A percentile compares a stretch with the other conserved stretches of the same genome.
These are phyloP conservation scores for Panagrolaimus sp. DNA, from an alignment of 1,140 invertebrate species.

Conservation along the genomic window DNA sequence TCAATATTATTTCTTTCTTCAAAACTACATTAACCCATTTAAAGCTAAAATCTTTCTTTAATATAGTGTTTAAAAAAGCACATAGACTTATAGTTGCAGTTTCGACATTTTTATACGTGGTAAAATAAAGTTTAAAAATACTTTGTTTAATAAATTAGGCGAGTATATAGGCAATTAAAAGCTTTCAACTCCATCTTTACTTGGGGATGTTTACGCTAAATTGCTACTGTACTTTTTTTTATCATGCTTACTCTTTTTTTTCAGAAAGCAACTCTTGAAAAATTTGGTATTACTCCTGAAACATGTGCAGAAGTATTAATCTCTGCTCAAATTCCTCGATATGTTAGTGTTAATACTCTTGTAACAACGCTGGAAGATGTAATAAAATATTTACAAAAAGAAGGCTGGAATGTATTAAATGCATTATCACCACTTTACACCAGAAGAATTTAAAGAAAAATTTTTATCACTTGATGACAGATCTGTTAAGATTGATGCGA, in stretches of 20 bases:
- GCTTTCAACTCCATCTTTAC: too few species aligned
- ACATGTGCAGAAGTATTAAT: slow-evolving; percentile 11
- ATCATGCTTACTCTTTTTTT: slow-evolving; percentile 12
- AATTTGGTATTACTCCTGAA: slow-evolving; percentile 21
- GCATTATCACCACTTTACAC: slow-evolving; percentile 16
- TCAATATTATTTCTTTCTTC: slow-evolving; percentile 50
- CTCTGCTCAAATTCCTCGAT: slow-evolving; percentile 65
- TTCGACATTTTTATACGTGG: slow-evolving; percentile 55
- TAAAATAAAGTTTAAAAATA: slow-evolving; percentile 66
- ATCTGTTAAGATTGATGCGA: slow-evolving; percentile 72
- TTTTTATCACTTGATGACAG: slow-evolving; percentile 64
- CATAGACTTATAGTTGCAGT: slow-evolving; percentile 67
- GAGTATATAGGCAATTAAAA: slow-evolving; percentile 68
- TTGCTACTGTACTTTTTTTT: background rate
- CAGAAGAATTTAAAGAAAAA: slow-evolving; percentile 17
- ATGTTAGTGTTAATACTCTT: slow-evolving; percentile 80
- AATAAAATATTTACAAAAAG: slow-evolving; percentile 31
- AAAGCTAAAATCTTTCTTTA: slow-evolving; percentile 18
- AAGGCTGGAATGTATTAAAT: slow-evolving; percentile 37
- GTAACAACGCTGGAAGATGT: slow-evolving; percentile 66
- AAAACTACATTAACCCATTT: slow-evolving; percentile 30
- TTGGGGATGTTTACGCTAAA: too few species aligned
- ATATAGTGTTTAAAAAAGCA: slow-evolving; percentile 61
- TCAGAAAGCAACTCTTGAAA: slow-evolving; percentile 11
- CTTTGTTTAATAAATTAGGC: slow-evolving; percentile 71